phyloP scores from a whole-genome alignment of 2,797 vertebrate species.

The Acestrorhynchus altus region DNA sequence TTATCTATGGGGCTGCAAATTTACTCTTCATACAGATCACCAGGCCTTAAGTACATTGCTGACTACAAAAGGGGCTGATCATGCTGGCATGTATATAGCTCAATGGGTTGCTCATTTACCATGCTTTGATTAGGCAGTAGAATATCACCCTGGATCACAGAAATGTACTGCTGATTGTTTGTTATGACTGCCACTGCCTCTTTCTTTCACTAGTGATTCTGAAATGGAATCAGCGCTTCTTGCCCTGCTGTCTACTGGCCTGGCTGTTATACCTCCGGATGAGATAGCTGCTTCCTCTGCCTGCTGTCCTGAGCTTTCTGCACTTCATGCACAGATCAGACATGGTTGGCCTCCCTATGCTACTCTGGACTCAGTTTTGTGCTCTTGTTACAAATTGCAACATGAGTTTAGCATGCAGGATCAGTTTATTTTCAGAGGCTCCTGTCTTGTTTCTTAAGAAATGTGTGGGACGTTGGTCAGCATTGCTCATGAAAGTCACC shows the following conservation, averaged over 20 bases:
- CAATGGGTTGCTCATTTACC: neutral
- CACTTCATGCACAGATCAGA: neutral
- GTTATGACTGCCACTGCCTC: neutral
- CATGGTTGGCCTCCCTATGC: slow-evolving; percentile 9
- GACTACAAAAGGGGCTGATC: neutral
- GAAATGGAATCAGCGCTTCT: slow-evolving; percentile 8
- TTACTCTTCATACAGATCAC: neutral
- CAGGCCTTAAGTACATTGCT: neutral
- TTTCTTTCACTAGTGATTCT: too few relatives aligned
- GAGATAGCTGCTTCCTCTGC: slow-evolving; percentile 9
- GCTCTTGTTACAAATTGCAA: neutral
- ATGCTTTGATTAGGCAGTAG: neutral
- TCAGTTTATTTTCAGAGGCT: slow-evolving; percentile 11
- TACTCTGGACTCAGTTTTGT: slow-evolving; percentile 2
- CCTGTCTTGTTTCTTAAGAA: neutral
- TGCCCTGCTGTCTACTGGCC: neutral
- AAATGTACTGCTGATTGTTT: neutral
- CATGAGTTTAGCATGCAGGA: slow-evolving; percentile 11
- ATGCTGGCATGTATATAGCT: neutral
- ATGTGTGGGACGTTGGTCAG: neutral
- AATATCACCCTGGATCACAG: neutral
- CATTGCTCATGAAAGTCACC: slow-evolving; percentile 23
- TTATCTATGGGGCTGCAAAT: neutral
- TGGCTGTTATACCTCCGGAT: neutral
- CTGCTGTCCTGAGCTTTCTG: neutral